Conservation (phyloP, 2,113 vertebrate species). For the Formicarius rufipectus region DNA sequence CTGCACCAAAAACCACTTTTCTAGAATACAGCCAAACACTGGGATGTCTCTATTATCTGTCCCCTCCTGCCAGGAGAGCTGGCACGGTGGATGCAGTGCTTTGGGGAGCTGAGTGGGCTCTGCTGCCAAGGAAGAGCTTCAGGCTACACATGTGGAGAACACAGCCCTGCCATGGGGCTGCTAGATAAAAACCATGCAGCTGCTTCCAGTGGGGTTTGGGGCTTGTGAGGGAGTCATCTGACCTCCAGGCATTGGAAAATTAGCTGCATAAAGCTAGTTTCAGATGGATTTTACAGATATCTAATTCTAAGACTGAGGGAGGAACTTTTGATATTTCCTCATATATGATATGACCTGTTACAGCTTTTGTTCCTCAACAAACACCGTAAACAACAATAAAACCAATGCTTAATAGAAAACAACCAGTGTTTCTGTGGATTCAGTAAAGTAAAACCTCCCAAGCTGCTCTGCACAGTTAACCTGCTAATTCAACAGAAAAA, state of each 20-base stretch:
- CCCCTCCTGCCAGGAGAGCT: rapidly evolving
- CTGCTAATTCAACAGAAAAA: background rate
- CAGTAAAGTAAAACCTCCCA: background rate
- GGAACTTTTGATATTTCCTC: background rate
- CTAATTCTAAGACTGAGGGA: background rate
- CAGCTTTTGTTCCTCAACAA: background rate
- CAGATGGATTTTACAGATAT: background rate
- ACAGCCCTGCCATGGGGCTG: background rate
- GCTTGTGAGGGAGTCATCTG: background rate
- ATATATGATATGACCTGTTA: background rate
- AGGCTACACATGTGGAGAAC: background rate
- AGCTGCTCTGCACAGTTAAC: background rate
- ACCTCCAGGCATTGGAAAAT: background rate
- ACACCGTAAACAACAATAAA: background rate
- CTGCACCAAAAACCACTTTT: background rate
- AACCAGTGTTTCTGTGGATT: background rate
- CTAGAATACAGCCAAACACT: rapidly evolving
- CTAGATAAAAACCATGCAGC: background rate
- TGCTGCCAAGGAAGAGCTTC: background rate
- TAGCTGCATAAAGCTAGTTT: background rate
- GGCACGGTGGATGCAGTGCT: rapidly evolving
- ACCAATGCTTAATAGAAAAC: background rate
- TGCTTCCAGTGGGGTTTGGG: background rate
- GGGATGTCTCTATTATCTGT: rapidly evolving
- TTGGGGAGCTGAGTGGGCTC: rapidly evolving